phyloP scores from a whole-genome alignment of 2,113 vertebrate species.

The Mormyrus lacerda region DNA sequence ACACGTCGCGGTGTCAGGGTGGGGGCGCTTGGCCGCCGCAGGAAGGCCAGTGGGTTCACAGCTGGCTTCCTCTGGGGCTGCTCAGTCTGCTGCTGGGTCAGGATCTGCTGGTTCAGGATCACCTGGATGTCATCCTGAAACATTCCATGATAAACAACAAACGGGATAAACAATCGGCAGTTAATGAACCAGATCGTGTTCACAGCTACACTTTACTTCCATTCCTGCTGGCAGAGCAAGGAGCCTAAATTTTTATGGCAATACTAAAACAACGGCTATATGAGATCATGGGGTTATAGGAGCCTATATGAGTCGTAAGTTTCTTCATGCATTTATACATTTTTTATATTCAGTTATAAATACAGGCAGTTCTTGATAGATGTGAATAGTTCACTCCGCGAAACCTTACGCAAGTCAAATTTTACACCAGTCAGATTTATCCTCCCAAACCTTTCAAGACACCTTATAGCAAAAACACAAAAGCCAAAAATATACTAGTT shows the following conservation, averaged over 20 bases:
- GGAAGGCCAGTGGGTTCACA: conserved; percentile 34
- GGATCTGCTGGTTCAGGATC: conserved; percentile 61
- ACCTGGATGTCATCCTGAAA: conserved; percentile 69
- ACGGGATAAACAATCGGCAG: background rate
- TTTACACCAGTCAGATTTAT: background rate
- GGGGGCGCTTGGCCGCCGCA: conserved; percentile 42
- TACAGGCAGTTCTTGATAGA: background rate
- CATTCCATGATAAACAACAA: background rate
- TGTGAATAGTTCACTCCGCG: background rate
- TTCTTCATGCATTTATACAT: background rate
- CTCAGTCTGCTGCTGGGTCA: conserved; percentile 60
- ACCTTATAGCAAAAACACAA: background rate
- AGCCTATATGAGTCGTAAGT: background rate
- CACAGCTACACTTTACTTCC: background rate
- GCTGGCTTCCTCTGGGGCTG: conserved; percentile 42
- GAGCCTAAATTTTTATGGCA: background rate
- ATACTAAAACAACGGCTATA: background rate
- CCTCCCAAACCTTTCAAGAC: background rate
- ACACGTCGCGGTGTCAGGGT: conserved; percentile 31
- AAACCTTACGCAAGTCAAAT: background rate
- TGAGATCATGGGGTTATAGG: too few species aligned
- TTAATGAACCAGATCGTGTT: background rate
- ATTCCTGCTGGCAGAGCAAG: background rate
- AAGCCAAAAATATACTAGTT: background rate
- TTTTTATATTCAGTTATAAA: background rate